Base-by-base conservation (phyloP, 2,113 vertebrate genomes). In the Asarcornis scutulata region DNA sequence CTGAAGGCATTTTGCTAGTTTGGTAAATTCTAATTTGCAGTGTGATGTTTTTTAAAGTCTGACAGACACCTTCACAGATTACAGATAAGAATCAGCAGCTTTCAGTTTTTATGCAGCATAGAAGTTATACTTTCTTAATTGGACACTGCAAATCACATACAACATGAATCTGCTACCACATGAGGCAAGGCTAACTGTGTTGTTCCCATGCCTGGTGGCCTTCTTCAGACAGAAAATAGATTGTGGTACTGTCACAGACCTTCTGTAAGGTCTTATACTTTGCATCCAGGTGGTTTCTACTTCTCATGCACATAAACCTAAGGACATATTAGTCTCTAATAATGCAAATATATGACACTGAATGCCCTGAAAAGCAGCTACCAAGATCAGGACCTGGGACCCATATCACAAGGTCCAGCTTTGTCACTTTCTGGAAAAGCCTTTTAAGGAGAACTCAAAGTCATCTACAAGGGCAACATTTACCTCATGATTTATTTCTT, bases 261-360 rank as follows among this genome's bases (percentile, higher is more conserved):
- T 1, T 13, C 29, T 52, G 17, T 4, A 1, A 0, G 38, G 8
- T 21, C 32, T 31, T 34, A 27, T 0, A 0, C 22, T 77, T 69
- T 15, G 25, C 2, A 1, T 11, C 40, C 36, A 1, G 9, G 34
- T 2, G 0, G 22, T 34, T 53, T 60, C 52, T 67, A 36, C 36
- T 36, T 48, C 85, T 75, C 82, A 63, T 0, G 2, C 5, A 38
- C 17, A 31, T 34, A 32, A 74, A 62, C 11, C 42, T 29, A 17
- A 74, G 23, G 6, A 58, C 34, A 11, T 5, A 6, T 4, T 4
- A 52, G 42, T 53, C 40, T 16, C 62, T 32, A 80, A 53, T 25
- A 78, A 78, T 36, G 63, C 42, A 79, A 83, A 36, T 59, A 18
- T 13, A 9, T 18, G 29, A 58, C 26, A 26, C 29, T 46, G 5